These are phyloP conservation scores for Brachionus koreanus DNA, from an alignment of 1,140 invertebrate genomes.

Conservation along the genomic window DNA sequence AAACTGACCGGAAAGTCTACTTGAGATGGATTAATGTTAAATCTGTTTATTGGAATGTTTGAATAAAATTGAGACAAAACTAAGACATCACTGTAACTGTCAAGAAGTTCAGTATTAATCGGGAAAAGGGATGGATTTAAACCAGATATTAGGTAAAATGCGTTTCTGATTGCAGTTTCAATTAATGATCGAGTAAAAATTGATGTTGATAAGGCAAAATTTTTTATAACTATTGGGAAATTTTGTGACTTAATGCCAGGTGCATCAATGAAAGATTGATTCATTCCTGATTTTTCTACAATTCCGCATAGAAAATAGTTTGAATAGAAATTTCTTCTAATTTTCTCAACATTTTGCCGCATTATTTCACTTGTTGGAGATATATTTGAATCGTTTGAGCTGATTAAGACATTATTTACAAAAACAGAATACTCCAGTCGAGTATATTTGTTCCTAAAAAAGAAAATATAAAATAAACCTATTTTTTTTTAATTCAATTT, in stretches of 20 bases:
- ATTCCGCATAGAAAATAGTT: background rate
- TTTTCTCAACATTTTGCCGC: background rate
- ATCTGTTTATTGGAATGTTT: background rate
- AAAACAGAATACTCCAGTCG: background rate
- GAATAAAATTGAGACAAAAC: conserved; percentile 5
- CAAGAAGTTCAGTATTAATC: background rate
- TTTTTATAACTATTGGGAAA: background rate
- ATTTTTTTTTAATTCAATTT: too few relatives aligned
- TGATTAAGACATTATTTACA: background rate
- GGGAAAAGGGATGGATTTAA: background rate
- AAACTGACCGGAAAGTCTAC: background rate
- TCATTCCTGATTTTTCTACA: background rate
- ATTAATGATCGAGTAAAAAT: background rate
- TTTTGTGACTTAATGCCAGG: background rate
- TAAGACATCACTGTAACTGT: background rate
- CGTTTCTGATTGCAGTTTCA: background rate
- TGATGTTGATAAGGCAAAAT: background rate
- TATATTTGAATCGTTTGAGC: background rate
- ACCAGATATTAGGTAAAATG: background rate
- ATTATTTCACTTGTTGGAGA: conserved; percentile 24
- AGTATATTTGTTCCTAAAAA: background rate
- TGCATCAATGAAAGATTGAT: background rate
- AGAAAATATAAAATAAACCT: background rate
- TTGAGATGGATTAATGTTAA: conserved; percentile 18
- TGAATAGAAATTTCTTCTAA: background rate